Conservation (phyloP, 2,113 vertebrate species). For the Ovibos moschatus region DNA sequence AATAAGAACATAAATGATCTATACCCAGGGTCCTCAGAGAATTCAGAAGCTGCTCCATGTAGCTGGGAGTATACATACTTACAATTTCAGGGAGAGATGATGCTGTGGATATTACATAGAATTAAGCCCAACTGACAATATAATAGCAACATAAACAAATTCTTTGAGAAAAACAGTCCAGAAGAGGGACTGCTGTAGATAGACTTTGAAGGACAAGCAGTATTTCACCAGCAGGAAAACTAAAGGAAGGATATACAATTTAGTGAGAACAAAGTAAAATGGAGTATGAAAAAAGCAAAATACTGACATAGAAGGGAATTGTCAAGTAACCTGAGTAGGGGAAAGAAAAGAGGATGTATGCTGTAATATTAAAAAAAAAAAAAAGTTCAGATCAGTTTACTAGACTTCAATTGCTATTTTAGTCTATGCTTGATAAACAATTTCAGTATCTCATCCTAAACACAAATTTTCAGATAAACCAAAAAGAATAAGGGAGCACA, state of each 20-base stretch:
- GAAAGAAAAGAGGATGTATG: not conserved
- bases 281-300: accelerated
- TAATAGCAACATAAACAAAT: not conserved
- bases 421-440: not conserved
- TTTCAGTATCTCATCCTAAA: not conserved
- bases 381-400: not conserved
- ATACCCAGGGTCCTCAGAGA: not conserved
- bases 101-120: not conserved
- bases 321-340: not conserved
- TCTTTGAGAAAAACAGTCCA: not conserved
- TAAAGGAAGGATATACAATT: accelerated
- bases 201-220: not conserved
- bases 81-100: not conserved
- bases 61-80: accelerated
- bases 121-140: not conserved
- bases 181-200: not conserved
- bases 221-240: not conserved
- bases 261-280: not conserved
- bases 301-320: not conserved
- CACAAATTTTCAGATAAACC: not conserved
- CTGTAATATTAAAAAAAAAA: not conserved
- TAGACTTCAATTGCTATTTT: not conserved
- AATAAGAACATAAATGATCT: not conserved
- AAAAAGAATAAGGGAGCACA: not conserved
- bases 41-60: not conserved